Conservation (phyloP, 2,888 invertebrate genomes). For the Desoria tigrina region DNA sequence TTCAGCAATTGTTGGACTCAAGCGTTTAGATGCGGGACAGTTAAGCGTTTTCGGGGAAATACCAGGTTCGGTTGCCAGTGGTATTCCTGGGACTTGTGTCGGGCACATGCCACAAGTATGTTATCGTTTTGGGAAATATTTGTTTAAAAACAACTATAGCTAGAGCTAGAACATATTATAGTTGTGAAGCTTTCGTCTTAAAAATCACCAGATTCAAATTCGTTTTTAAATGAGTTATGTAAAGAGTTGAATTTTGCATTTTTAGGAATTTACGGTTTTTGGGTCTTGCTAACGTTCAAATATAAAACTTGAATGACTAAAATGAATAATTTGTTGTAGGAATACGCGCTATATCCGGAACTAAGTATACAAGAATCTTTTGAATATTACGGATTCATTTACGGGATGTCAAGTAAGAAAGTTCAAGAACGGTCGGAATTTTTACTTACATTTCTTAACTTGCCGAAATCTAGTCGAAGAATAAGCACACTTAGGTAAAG, state of each 20-base stretch:
- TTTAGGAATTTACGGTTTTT: background rate
- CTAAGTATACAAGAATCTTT: constrained; percentile 79
- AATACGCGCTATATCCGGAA: constrained; percentile 84
- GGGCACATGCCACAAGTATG: constrained; percentile 62
- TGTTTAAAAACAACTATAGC: too few relatives aligned
- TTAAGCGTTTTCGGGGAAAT: constrained; percentile 57
- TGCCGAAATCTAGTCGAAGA: constrained; percentile 31
- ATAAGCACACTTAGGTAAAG: constrained; percentile 62
- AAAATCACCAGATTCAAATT: background rate
- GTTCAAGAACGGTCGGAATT: constrained; percentile 37
- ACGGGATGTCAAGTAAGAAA: constrained; percentile 34
- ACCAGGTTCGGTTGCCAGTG: constrained; percentile 57
- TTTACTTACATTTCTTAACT: constrained; percentile 36
- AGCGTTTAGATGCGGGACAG: constrained; percentile 56
- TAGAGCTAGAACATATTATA: too few relatives aligned
- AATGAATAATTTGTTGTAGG: constrained; percentile 56
- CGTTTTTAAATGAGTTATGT: too few relatives aligned
- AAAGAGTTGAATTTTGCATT: too few relatives aligned
- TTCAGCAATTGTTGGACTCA: constrained; percentile 57
- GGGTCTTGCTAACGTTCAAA: background rate
- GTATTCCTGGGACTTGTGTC: constrained; percentile 58
- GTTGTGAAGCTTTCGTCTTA: too few relatives aligned
- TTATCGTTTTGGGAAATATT: too few relatives aligned
- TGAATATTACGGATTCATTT: constrained; percentile 40
- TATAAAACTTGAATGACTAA: too few relatives aligned